Evolutionary conservation across 2,113 vertebrate genomes (phyloP).

Genomic region (Albula glossodonta): DNA sequence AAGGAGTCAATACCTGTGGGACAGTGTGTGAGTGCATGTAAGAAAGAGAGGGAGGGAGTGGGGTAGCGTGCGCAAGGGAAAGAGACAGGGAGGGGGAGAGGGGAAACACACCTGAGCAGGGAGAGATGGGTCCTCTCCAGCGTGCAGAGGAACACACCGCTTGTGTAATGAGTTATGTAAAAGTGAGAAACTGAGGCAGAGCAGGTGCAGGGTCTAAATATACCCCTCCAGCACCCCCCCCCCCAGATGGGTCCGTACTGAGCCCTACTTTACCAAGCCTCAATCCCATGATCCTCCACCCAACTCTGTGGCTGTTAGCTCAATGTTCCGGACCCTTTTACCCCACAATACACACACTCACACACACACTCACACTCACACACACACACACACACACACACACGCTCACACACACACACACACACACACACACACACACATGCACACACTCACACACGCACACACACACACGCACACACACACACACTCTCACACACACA

Average conservation of each 20-base stretch:
- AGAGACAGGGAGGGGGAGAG: not conserved
- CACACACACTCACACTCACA: no score
- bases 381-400: no score
- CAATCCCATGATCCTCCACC: not conserved
- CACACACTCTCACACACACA: no score
- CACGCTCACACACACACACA: no score
- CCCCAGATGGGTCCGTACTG: not conserved
- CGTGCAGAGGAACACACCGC: not conserved
- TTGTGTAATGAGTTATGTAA: constrained; percentile 7
- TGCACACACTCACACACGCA: no score
- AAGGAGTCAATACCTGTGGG: not conserved
- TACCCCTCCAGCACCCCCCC: not conserved
- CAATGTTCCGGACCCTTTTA: not conserved
- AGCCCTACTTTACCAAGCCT: not conserved
- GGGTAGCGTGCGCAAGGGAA: not conserved
- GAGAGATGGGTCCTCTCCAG: not conserved
- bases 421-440: no score
- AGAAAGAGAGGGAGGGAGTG: not conserved
- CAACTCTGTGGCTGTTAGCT: no score
- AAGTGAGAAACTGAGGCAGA: not conserved
- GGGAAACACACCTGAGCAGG: not conserved
- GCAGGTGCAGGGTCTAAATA: not conserved
- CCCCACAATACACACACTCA: no score
- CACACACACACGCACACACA: no score
- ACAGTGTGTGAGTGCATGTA: not conserved